Evolutionary conservation across 2,113 vertebrate genomes (phyloP).

Genomic region (Casuarius casuarius): DNA sequence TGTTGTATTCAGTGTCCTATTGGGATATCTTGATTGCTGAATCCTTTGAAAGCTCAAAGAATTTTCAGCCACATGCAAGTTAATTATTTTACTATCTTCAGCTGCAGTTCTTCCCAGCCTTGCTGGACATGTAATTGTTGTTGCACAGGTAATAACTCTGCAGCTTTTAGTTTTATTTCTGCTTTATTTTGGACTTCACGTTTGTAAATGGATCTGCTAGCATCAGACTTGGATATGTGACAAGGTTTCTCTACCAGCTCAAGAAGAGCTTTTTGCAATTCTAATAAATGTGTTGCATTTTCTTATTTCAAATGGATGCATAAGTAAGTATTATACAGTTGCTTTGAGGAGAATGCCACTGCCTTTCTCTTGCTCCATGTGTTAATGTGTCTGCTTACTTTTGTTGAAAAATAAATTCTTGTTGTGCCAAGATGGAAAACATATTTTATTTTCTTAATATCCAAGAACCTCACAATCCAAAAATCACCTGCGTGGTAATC

Average conservation of each 20-base stretch:
- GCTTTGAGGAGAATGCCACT: not conserved
- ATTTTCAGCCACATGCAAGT: rapidly evolving
- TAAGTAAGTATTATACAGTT: not conserved
- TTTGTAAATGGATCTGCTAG: not conserved
- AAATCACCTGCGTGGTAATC: not conserved
- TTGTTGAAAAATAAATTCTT: not conserved
- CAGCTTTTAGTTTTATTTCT: not conserved
- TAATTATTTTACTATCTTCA: not conserved
- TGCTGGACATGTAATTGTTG: not conserved
- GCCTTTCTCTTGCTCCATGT: not conserved
- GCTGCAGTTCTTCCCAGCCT: not conserved
- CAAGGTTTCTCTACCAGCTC: not conserved
- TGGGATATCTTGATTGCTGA: not conserved
- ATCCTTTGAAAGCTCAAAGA: not conserved
- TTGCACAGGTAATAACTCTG: not conserved
- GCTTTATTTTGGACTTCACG: not conserved
- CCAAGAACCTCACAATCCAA: not conserved
- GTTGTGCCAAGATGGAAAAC: not conserved
- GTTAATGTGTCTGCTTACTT: not conserved
- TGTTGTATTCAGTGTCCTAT: not conserved
- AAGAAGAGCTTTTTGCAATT: not conserved
- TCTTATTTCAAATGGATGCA: not conserved
- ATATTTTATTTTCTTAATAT: not conserved
- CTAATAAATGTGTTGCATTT: not conserved
- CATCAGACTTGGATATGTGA: not conserved